Evolutionary conservation across 2,888 invertebrate species (phyloP).

Genomic region (Galerucella nymphaeae): DNA sequence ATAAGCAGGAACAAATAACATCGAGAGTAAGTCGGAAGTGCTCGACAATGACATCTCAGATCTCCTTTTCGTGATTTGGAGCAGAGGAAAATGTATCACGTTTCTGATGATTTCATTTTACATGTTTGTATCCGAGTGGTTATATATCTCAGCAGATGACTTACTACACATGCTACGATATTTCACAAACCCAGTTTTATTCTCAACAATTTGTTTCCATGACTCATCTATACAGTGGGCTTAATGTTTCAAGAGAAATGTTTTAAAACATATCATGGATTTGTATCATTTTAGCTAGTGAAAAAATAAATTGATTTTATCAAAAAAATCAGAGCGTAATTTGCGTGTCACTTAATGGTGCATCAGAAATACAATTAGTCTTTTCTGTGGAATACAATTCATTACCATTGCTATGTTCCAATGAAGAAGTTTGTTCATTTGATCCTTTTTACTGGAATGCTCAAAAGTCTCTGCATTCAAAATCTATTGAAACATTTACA

Average conservation of each 20-base stretch:
- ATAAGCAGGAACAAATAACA: constrained; percentile 47
- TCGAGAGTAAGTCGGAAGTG: constrained; percentile 57
- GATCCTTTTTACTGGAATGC: too few species aligned
- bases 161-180: constrained; percentile 4
- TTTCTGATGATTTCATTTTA: constrained; percentile 62
- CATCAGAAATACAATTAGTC: too few species aligned
- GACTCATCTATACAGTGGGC: constrained; percentile 12
- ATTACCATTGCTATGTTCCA: too few species aligned
- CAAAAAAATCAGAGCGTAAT: too few species aligned
- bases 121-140: constrained; percentile 47
- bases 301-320: too few species aligned
- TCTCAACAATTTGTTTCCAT: constrained; percentile 5
- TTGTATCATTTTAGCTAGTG: too few species aligned
- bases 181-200: constrained; percentile 1
- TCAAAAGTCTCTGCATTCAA: too few species aligned
- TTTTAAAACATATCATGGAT: not conserved
- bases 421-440: too few species aligned
- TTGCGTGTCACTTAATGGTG: too few species aligned
- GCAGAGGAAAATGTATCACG: constrained; percentile 58
- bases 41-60: constrained; percentile 54
- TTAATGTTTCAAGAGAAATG: not conserved
- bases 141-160: constrained; percentile 21
- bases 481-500: too few species aligned
- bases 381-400: too few species aligned
- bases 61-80: constrained; percentile 58